Percentiles rank a stretch among this genome's conserved stretches.
Evolutionary conservation across 2,113 vertebrate genomes (phyloP).

Genomic region (Esox niger): DNA sequence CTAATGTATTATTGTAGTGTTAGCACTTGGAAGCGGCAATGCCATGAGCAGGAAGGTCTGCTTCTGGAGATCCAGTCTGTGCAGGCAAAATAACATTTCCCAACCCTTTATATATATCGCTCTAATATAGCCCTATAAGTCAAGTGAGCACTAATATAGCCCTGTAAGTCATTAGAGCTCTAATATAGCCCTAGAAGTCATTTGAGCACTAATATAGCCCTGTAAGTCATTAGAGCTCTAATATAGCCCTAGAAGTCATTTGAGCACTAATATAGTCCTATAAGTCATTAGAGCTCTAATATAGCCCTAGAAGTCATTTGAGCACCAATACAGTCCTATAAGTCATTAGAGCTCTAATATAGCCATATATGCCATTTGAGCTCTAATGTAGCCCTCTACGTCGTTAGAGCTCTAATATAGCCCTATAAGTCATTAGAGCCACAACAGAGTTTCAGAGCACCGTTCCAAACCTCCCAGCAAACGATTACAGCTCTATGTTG

Average conservation of each 20-base stretch:
- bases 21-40: slow-evolving; percentile 57
- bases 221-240: not conserved
- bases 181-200: not conserved
- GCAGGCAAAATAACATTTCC: slow-evolving; percentile 60
- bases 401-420: not conserved
- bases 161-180: not conserved
- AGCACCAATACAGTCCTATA: too few relatives aligned
- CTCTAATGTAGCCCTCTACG: not conserved
- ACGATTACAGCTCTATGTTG: too few relatives aligned
- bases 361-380: too few relatives aligned
- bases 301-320: not conserved
- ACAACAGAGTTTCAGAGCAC: not conserved
- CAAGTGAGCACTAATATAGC: too few relatives aligned
- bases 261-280: too few relatives aligned
- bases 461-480: too few relatives aligned
- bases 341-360: not conserved
- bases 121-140: not conserved
- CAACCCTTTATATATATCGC: slow-evolving; percentile 30
- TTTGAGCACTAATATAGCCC: too few relatives aligned
- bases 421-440: not conserved
- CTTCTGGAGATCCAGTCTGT: slow-evolving; percentile 76
- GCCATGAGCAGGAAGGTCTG: slow-evolving; percentile 77
- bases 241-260: not conserved
- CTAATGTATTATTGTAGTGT: slow-evolving; percentile 74
- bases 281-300: not conserved